phyloP scores from a whole-genome alignment of 2,888 invertebrate species.

The Lycocerus yunnanus region DNA sequence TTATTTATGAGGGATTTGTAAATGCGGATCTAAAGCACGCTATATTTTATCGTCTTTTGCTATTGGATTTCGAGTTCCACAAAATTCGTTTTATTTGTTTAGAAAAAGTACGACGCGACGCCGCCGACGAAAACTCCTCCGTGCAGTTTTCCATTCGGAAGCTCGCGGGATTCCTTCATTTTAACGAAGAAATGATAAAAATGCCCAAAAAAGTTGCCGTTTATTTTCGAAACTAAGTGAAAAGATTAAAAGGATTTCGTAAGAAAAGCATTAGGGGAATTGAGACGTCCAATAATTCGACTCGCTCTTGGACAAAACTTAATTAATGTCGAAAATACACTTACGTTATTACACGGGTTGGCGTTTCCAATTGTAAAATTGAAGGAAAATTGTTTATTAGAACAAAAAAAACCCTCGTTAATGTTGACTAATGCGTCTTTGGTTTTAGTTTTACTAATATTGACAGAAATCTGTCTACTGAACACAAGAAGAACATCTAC shows the following conservation, averaged over 20 bases:
- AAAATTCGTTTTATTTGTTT: constrained; percentile 24
- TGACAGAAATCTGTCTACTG: constrained; percentile 2
- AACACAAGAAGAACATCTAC: background rate
- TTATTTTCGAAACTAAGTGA: constrained; percentile 7
- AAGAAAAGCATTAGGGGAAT: constrained; percentile 25
- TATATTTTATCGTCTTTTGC: constrained; percentile 29
- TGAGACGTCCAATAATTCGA: constrained; percentile 14
- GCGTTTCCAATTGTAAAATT: background rate
- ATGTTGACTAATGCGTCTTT: constrained; percentile 8
- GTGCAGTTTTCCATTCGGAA: constrained; percentile 17
- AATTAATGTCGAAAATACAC: constrained; percentile 26
- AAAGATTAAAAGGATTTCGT: constrained; percentile 23
- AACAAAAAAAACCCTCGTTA: constrained; percentile 5
- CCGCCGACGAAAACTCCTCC: constrained; percentile 8
- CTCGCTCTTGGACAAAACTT: constrained; percentile 15
- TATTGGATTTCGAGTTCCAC: constrained; percentile 25
- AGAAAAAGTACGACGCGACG: constrained; percentile 7
- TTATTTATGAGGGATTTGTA: constrained; percentile 31
- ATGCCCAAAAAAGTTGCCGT: background rate
- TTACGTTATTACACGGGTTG: constrained; percentile 7
- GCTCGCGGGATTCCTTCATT: background rate
- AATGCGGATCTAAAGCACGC: constrained; percentile 29
- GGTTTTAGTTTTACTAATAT: constrained; percentile 10
- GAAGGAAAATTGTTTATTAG: constrained; percentile 9
- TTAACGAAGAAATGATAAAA: background rate